These are phyloP conservation scores for Caenorhabditis doughertyi DNA, from an alignment of 2,888 invertebrate genomes.

Conservation along the genomic window DNA sequence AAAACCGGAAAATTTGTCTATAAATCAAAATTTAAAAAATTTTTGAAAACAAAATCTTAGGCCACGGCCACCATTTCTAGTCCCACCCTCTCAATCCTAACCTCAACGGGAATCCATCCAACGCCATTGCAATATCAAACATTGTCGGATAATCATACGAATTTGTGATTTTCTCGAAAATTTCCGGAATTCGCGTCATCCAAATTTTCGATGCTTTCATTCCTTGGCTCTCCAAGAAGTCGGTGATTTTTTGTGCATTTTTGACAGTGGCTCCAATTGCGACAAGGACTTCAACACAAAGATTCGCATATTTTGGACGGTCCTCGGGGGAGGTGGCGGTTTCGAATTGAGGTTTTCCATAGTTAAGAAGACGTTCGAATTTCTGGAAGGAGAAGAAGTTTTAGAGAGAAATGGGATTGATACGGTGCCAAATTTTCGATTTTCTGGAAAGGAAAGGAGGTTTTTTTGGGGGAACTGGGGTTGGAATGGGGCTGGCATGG, in stretches of 20 bases:
- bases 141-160: slow-evolving; percentile 45
- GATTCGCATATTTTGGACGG: slow-evolving; percentile 40
- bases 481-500: too few relatives aligned
- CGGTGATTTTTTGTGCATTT: slow-evolving; percentile 30
- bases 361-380: slow-evolving; percentile 39
- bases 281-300: slow-evolving; percentile 53
- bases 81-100: neutral
- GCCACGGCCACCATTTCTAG: too few relatives aligned
- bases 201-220: slow-evolving; percentile 47
- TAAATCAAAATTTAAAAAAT: too few relatives aligned
- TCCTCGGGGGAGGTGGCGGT: neutral
- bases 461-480: too few relatives aligned
- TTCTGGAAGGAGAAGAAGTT: slow-evolving; percentile 13
- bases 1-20: too few relatives aligned
- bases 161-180: slow-evolving; percentile 35
- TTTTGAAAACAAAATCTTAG: too few relatives aligned
- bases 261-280: slow-evolving; percentile 39
- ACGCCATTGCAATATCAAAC: slow-evolving; percentile 51
- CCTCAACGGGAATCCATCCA: slow-evolving; percentile 55
- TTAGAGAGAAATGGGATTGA: neutral
- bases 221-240: slow-evolving; percentile 12
- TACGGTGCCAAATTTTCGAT: too few relatives aligned
- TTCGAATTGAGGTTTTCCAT: slow-evolving; percentile 50
- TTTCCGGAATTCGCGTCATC: slow-evolving; percentile 40
- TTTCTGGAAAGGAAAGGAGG: too few relatives aligned